Evolutionary conservation across 2,797 vertebrate species (phyloP).

Genomic region (Epinephelus awoara): DNA sequence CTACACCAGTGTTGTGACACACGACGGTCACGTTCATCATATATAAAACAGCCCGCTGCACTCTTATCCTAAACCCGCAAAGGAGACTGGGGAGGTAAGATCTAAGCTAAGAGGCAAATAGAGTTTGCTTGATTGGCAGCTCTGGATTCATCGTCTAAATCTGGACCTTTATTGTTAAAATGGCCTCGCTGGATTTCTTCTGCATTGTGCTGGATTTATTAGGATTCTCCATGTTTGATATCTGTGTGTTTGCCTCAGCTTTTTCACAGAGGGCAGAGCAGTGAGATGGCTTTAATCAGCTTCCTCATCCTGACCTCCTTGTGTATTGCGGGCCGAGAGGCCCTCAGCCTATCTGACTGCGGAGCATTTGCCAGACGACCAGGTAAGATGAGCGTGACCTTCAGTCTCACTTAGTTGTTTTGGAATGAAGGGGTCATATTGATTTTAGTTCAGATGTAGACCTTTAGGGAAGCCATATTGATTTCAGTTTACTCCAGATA

Average conservation of each 20-base stretch:
- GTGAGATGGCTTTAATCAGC: constrained; percentile 73
- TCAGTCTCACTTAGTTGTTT: constrained; percentile 13
- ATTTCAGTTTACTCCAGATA: constrained; percentile 15
- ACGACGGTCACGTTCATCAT: constrained; percentile 16
- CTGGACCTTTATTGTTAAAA: constrained; percentile 19
- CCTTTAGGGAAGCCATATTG: constrained; percentile 16
- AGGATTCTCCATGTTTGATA: constrained; percentile 41
- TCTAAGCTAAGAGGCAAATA: not conserved
- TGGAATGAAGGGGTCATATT: not conserved
- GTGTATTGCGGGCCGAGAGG: constrained; percentile 72
- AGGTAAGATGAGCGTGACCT: constrained; percentile 59
- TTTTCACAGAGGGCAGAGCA: constrained; percentile 59
- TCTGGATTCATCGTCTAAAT: constrained; percentile 40
- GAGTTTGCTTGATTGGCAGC: constrained; percentile 18
- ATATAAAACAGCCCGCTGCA: constrained; percentile 57
- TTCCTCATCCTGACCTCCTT: constrained; percentile 70
- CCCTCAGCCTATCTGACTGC: constrained; percentile 72
- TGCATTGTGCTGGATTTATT: constrained; percentile 38
- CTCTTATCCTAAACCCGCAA: constrained; percentile 32
- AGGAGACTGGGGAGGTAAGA: constrained; percentile 62
- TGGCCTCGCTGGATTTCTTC: constrained; percentile 25
- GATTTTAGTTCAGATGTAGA: constrained; percentile 17
- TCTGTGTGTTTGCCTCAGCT: constrained; percentile 58
- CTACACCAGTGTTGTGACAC: constrained; percentile 34
- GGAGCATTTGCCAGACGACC: constrained; percentile 66